Conservation (phyloP, 2,113 vertebrate genomes). For the Cebus imitator region DNA sequence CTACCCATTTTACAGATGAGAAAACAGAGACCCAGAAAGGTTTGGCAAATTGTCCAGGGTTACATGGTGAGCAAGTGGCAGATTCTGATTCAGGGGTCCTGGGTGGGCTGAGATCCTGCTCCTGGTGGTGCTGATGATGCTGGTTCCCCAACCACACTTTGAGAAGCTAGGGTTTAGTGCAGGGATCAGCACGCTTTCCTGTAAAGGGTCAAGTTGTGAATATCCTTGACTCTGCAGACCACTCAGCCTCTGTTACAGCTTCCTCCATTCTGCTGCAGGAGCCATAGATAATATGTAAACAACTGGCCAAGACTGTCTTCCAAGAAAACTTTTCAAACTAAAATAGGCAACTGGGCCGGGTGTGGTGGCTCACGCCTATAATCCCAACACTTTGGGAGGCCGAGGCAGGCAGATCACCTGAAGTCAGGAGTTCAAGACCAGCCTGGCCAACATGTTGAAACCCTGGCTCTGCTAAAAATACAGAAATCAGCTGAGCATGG, state of each 20-base stretch:
- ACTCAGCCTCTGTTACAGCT: background rate
- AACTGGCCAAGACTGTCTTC: background rate
- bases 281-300: too few species aligned
- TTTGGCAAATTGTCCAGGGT: background rate
- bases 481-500: too few species aligned
- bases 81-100: background rate
- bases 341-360: too few species aligned
- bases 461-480: too few species aligned
- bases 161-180: background rate
- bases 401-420: too few species aligned
- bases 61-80: fast-evolving
- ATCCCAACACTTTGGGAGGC: too few species aligned
- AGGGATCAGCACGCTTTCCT: background rate
- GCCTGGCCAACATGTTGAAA: too few species aligned
- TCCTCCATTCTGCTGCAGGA: too few species aligned
- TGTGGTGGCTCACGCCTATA: too few species aligned
- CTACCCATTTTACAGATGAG: background rate
- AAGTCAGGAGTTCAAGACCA: too few species aligned
- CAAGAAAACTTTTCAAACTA: background rate
- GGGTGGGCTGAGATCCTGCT: background rate
- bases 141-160: fast-evolving
- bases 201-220: background rate
- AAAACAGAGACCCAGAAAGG: background rate
- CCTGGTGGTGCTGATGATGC: fast-evolving
- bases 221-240: background rate